phyloP scores from a whole-genome alignment of 2,797 vertebrate genomes.

The Siniperca undulata region DNA sequence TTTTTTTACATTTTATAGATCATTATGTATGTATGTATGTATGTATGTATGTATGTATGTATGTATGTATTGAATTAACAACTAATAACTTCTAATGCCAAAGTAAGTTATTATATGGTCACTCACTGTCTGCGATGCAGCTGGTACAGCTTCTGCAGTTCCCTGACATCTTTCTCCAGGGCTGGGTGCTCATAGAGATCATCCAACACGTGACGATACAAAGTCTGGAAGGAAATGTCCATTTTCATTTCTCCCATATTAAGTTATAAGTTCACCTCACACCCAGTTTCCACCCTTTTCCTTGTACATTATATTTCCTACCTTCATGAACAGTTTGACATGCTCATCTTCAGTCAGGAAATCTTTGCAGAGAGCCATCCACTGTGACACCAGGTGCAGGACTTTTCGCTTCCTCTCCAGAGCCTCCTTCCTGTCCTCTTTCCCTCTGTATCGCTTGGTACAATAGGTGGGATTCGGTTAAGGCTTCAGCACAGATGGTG shows the following conservation, averaged over 20 bases:
- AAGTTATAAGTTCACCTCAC: constrained; percentile 12
- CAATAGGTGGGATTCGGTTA: constrained; percentile 91
- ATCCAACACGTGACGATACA: constrained; percentile 93
- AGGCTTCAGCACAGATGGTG: constrained; percentile 69
- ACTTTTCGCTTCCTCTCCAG: constrained; percentile 94
- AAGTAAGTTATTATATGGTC: neutral
- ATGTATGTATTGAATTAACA: neutral
- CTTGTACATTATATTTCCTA: constrained; percentile 64
- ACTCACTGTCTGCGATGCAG: constrained; percentile 96
- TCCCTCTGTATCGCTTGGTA: constrained; percentile 89
- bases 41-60: neutral
- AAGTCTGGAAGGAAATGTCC: constrained; percentile 85
- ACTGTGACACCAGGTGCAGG: constrained; percentile 94
- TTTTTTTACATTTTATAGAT: neutral
- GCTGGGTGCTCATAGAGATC: constrained; percentile 94
- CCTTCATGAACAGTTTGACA: constrained; percentile 96
- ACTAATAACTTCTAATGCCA: neutral
- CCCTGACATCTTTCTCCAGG: constrained; percentile 93
- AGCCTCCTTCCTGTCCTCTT: constrained; percentile 90
- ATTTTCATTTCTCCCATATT: constrained; percentile 33
- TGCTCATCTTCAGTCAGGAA: constrained; percentile 94
- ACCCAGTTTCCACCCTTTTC: constrained; percentile 28
- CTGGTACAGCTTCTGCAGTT: constrained; percentile 93
- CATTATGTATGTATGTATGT: neutral
- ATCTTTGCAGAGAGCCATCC: constrained; percentile 92